phyloP scores from a whole-genome alignment of 2,797 vertebrate species.

The Harpagifer antarcticus region DNA sequence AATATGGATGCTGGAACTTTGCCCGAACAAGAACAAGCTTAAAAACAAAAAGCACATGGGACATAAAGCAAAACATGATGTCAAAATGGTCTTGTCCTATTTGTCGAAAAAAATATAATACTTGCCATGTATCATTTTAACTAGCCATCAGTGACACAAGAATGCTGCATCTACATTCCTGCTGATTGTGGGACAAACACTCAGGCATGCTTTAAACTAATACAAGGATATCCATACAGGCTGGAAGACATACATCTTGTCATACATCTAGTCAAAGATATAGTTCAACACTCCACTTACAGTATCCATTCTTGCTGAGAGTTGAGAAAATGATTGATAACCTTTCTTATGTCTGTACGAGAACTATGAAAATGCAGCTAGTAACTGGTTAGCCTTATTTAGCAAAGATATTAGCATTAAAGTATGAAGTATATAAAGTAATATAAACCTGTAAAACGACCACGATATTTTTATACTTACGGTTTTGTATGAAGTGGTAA shows the following conservation, averaged over 20 bases:
- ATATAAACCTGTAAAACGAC: not conserved
- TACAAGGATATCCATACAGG: conserved; percentile 27
- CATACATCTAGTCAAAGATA: not conserved
- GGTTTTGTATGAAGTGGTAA: not conserved
- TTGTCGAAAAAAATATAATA: conserved; percentile 37
- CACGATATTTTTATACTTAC: not conserved
- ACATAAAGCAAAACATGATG: conserved; percentile 7
- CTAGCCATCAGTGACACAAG: conserved; percentile 35
- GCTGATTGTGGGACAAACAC: conserved; percentile 36
- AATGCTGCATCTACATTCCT: conserved; percentile 24
- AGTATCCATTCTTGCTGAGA: not conserved
- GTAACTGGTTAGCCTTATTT: not conserved
- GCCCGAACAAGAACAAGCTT: conserved; percentile 11
- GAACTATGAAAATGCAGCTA: not conserved
- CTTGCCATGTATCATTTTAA: conserved; percentile 41
- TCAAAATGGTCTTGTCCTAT: conserved; percentile 2
- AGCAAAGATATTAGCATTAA: not conserved
- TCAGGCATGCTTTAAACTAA: conserved; percentile 9
- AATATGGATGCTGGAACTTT: conserved; percentile 1
- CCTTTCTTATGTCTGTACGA: not conserved
- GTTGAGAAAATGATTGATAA: not conserved
- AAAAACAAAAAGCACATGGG: conserved; percentile 14
- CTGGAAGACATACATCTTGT: not conserved
- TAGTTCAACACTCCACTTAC: not conserved
- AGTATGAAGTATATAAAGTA: not conserved